phyloP scores from a whole-genome alignment of 2,888 invertebrate species.

The Pedicia rivosa region DNA sequence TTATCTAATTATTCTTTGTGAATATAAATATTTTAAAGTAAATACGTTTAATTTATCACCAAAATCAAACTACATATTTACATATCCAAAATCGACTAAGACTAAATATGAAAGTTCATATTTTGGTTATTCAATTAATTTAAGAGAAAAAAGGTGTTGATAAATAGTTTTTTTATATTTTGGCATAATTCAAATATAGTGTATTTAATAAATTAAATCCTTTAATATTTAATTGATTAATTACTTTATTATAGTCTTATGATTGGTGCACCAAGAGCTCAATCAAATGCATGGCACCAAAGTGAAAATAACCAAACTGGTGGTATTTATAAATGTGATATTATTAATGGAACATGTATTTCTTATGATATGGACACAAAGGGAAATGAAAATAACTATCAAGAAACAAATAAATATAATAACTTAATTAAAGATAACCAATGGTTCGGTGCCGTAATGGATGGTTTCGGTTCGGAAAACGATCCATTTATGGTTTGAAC shows the following conservation, averaged over 20 bases:
- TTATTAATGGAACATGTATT: conserved; percentile 21
- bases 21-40: too few relatives aligned
- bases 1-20: too few relatives aligned
- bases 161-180: too few relatives aligned
- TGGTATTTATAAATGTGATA: conserved; percentile 34
- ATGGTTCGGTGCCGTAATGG: conserved; percentile 36
- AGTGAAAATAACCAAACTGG: conserved; percentile 33
- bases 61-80: conserved; percentile 20
- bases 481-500: conserved; percentile 21
- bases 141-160: conserved; percentile 25
- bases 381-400: conserved; percentile 14
- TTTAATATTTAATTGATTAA: too few relatives aligned
- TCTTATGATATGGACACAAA: conserved; percentile 26
- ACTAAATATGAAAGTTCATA: conserved; percentile 24
- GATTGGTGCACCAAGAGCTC: conserved; percentile 36
- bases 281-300: conserved; percentile 29
- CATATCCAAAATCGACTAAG: conserved; percentile 17
- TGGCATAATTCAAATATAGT: too few relatives aligned
- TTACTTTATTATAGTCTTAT: conserved; percentile 27
- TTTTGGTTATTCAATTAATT: conserved; percentile 24
- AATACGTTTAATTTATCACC: conserved; percentile 27
- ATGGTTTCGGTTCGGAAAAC: conserved; percentile 27
- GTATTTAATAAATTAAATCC: too few relatives aligned
- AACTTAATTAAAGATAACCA: conserved; percentile 25
- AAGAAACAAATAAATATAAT: background rate